phyloP scores from a whole-genome alignment of 2,113 vertebrate species.

The Dromaius novaehollandiae region DNA sequence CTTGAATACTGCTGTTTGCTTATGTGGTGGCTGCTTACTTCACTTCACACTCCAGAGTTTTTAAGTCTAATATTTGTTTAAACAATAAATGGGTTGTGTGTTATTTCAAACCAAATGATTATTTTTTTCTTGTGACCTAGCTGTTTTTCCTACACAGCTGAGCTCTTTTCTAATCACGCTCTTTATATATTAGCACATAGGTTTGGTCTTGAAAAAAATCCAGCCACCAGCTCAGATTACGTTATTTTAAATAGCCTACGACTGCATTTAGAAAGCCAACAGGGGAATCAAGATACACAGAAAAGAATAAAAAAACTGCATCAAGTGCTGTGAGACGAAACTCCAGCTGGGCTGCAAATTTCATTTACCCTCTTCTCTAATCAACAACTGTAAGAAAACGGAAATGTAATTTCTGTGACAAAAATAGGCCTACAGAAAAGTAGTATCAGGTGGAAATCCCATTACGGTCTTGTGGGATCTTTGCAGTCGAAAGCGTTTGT shows the following conservation, averaged over 20 bases:
- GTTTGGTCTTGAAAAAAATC: neutral
- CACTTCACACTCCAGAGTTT: neutral
- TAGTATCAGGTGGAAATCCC: neutral
- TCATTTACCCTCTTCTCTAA: neutral
- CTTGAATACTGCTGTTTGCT: neutral
- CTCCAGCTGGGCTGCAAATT: neutral
- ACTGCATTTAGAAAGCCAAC: neutral
- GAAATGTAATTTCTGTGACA: neutral
- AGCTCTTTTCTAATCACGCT: neutral
- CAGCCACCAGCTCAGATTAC: neutral
- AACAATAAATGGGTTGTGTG: neutral
- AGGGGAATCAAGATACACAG: neutral
- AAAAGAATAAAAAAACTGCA: neutral
- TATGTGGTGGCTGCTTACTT: neutral
- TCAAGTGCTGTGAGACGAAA: neutral
- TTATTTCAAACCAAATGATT: neutral
- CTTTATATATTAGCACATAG: neutral
- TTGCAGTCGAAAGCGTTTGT: neutral
- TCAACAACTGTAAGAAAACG: neutral
- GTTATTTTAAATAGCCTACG: neutral
- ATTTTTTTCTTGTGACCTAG: neutral
- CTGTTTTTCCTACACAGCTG: neutral
- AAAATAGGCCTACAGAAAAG: neutral
- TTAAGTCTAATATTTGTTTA: neutral
- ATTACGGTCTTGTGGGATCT: neutral